Percentiles rank a stretch among this genome's conserved stretches.
phyloP scores from a whole-genome alignment of 2,113 vertebrate genomes.

The Thymallus thymallus region DNA sequence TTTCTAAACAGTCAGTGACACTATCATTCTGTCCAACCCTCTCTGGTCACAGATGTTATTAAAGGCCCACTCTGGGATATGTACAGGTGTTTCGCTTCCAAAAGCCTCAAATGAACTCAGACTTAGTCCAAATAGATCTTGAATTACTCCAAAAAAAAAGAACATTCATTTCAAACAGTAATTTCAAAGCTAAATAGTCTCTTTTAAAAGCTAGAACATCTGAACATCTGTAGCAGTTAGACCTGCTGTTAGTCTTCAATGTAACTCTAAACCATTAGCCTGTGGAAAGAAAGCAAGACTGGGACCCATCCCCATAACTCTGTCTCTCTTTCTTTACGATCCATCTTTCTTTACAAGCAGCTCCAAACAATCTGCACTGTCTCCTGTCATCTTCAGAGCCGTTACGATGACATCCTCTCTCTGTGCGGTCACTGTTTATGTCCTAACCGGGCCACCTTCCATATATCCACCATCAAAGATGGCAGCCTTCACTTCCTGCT shows the following conservation, averaged over 20 bases:
- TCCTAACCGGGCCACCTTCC: not conserved
- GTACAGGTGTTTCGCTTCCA: too few species aligned
- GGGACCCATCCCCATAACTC: constrained; percentile 45
- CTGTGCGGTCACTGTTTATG: constrained; percentile 32
- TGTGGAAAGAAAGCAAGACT: constrained; percentile 1
- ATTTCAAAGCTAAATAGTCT: too few species aligned
- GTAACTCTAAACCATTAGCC: not conserved
- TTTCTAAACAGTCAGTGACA: too few species aligned
- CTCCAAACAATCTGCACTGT: constrained; percentile 21
- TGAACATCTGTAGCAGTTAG: not conserved
- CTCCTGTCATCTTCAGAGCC: constrained; percentile 23
- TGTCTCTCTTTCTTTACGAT: constrained; percentile 36
- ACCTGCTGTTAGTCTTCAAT: not conserved
- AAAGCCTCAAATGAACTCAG: too few species aligned
- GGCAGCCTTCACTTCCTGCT: constrained; percentile 23
- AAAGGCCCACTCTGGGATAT: too few species aligned
- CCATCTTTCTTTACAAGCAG: constrained; percentile 15
- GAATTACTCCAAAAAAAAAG: too few species aligned
- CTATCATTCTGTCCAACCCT: too few species aligned
- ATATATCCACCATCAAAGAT: constrained; percentile 1
- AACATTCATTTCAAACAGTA: not conserved
- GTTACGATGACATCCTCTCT: constrained; percentile 16
- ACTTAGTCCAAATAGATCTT: too few species aligned
- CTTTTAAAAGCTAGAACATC: not conserved
- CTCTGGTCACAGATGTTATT: too few species aligned